Evolutionary conservation across 2,888 invertebrate genomes (phyloP).

Genomic region (Metallyticus violacea): DNA sequence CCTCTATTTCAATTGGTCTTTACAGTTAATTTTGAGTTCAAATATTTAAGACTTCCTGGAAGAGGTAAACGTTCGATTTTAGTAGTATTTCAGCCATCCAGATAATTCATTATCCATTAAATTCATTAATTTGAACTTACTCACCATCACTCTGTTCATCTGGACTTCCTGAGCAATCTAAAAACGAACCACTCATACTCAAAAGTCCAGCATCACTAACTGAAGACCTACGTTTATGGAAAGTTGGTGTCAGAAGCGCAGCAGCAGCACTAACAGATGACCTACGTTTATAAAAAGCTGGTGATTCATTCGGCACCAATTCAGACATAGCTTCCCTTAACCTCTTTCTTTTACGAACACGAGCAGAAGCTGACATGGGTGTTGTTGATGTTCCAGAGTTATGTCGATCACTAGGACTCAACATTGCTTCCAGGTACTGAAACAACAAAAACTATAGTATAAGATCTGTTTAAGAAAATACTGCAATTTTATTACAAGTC

Average conservation of each 20-base stretch:
- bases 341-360: constrained; percentile 77
- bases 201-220: constrained; percentile 81
- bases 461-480: too few species aligned
- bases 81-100: too few species aligned
- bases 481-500: too few species aligned
- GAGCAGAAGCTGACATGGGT: constrained; percentile 36
- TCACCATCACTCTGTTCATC: not conserved
- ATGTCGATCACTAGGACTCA: constrained; percentile 46
- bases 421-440: constrained; percentile 49
- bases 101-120: too few species aligned
- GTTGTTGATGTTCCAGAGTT: constrained; percentile 47
- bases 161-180: constrained; percentile 69
- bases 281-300: constrained; percentile 71
- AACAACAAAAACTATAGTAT: constrained; percentile 1
- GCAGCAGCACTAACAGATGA: constrained; percentile 86
- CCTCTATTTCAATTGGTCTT: too few species aligned
- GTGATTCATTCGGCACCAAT: constrained; percentile 46
- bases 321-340: constrained; percentile 60
- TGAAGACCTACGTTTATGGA: constrained; percentile 77
- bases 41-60: too few species aligned
- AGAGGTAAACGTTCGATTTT: too few species aligned
- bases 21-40: too few species aligned
- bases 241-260: constrained; percentile 59
- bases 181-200: constrained; percentile 81
- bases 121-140: not conserved